These are phyloP conservation scores for Oxygymnocypris stewartii DNA, from an alignment of 2,113 vertebrate genomes.

Conservation along the genomic window DNA sequence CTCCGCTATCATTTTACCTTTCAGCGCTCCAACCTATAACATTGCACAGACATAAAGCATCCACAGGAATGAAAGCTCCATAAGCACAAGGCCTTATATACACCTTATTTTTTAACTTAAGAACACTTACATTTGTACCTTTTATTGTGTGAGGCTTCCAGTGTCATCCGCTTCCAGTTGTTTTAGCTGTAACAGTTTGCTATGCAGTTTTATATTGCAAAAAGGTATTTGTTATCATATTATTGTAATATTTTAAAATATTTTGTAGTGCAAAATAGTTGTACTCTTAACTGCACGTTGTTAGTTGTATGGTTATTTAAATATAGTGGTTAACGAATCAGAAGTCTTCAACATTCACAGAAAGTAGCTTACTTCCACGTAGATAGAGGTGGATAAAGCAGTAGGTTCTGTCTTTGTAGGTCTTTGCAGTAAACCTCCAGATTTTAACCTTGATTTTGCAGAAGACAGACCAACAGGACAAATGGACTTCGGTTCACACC, in stretches of 20 bases:
- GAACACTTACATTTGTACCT: too few relatives aligned
- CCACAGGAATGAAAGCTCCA: not conserved
- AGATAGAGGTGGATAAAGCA: not conserved
- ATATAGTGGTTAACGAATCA: not conserved
- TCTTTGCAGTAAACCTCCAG: not conserved
- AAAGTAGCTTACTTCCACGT: not conserved
- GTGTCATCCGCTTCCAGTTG: too few relatives aligned
- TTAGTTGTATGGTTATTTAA: too few relatives aligned
- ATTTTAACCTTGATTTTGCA: not conserved
- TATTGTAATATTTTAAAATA: not conserved
- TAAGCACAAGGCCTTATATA: not conserved
- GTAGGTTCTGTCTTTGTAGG: not conserved
- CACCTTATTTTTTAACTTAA: not conserved
- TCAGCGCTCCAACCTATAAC: not conserved
- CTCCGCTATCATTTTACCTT: constrained; percentile 11
- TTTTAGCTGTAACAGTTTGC: too few relatives aligned
- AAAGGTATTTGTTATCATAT: not conserved
- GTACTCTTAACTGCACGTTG: too few relatives aligned
- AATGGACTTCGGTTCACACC: not conserved
- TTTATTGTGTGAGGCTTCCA: too few relatives aligned
- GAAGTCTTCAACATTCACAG: not conserved
- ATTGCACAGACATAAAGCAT: not conserved
- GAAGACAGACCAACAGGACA: not conserved
- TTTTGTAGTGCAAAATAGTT: too few relatives aligned
- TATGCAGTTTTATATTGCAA: too few relatives aligned